Base-by-base conservation (phyloP, 2,888 invertebrate genomes). In the Hemicrepidius hirtus region DNA sequence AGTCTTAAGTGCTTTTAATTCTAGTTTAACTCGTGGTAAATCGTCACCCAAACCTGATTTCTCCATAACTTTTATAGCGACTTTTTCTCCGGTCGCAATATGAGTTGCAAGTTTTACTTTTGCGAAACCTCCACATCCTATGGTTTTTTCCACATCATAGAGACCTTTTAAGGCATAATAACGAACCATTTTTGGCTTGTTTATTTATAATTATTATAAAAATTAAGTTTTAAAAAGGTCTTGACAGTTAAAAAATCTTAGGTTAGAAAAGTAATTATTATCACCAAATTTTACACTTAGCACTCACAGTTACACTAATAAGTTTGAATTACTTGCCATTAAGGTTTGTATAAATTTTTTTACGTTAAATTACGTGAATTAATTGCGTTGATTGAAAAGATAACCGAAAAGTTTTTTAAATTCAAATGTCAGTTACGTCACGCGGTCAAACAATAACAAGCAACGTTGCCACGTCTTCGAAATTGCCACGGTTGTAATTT, bases 1-100 rank as follows among this genome's bases (percentile, higher is more conserved):
- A 53, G 88, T 87, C 82, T 93, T 92, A 82, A 94, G 87, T 0
- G 95, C 94, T 79, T 91, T 90, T 55, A 95, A 89, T 85, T 95
- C 95, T 40, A 92, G 86, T 79, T 91, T 89, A 7, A 94, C 92
- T 78, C 94, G 85, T 13, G 91, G 92, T 55, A 94, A 87, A 84
- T 94, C 94, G 80, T 92, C 92, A 66, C 94, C 94, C 62, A 95
- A 85, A 55, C 88, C 86, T 59, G 87, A 87, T 85, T 95, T 95
- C 81, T 94, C 92, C 91, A 95, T 94, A 64, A 95, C 93, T 87
- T 95, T 95, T 73, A 95, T 91, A 50, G 95, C 95, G 63, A 94
- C 94, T 85, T 93, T 93, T 83, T 94, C 93, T 37, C 93, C 93
- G 59, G 94, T 94, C n/a, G 92, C 88, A 64, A 91, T 81, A 86